A percentile compares a stretch with the other conserved stretches of the same genome.
Conservation (phyloP, 2,113 vertebrate species). For the Lepisosteus osseus region DNA sequence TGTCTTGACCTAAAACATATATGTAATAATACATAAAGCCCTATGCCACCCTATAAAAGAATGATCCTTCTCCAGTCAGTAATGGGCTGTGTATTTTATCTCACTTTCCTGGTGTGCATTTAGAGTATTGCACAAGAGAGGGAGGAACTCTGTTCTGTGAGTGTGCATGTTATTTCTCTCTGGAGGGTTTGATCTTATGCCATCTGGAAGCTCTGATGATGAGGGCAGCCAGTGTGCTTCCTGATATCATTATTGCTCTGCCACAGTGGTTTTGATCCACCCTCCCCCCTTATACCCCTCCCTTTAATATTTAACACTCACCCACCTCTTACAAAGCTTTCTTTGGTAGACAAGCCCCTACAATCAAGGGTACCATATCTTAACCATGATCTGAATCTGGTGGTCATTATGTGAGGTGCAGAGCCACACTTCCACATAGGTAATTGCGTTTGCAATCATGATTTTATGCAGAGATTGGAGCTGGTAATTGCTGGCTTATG, state of each 20-base stretch:
- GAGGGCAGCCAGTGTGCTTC: conserved; percentile 44
- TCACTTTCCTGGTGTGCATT: not conserved
- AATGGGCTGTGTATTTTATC: not conserved
- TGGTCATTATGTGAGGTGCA: conserved; percentile 1
- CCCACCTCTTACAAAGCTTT: conserved; percentile 16
- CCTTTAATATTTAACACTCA: conserved; percentile 9
- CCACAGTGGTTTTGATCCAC: conserved; percentile 29
- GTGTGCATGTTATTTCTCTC: conserved; percentile 38
- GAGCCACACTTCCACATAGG: not conserved
- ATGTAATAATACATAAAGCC: not conserved
- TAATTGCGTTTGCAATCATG: not conserved
- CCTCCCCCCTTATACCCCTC: conserved; percentile 30
- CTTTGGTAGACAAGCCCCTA: not conserved
- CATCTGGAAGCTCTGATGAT: conserved; percentile 60
- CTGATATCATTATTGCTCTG: conserved; percentile 48
- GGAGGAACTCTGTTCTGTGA: not conserved
- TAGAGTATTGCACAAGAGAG: not conserved
- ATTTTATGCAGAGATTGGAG: not conserved
- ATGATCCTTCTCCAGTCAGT: not conserved
- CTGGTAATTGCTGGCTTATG: conserved; percentile 2
- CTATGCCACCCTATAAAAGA: not conserved
- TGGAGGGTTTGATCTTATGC: conserved; percentile 55
- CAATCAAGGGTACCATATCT: not conserved
- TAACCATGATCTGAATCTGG: conserved; percentile 1
- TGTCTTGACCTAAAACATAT: too few relatives aligned